These are phyloP conservation scores for Apotomis capreana DNA, from an alignment of 2,888 invertebrate species.

Conservation along the genomic window DNA sequence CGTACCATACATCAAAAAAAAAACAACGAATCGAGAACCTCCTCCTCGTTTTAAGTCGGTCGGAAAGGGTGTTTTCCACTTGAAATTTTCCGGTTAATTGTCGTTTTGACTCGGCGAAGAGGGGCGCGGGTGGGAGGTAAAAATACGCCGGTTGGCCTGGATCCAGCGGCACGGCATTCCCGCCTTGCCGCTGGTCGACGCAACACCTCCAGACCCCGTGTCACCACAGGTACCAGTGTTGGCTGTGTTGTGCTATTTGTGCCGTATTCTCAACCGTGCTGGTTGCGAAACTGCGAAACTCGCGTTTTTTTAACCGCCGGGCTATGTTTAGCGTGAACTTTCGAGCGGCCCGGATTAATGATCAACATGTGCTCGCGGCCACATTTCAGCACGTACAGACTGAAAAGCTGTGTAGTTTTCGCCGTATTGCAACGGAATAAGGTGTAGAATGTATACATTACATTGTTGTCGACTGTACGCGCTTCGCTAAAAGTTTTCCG, in stretches of 20 bases:
- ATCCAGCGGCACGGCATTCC: slow-evolving; percentile 46
- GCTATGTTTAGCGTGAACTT: slow-evolving; percentile 29
- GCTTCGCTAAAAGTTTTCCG: too few species aligned
- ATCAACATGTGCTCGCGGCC: slow-evolving; percentile 16
- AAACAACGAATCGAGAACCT: too few species aligned
- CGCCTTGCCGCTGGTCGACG: slow-evolving; percentile 28
- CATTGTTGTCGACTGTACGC: not conserved
- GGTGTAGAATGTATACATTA: not conserved
- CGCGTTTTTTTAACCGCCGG: slow-evolving; percentile 1
- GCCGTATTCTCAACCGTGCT: not conserved
- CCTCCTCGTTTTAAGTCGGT: too few species aligned
- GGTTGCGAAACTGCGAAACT: not conserved
- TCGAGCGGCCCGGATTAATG: slow-evolving; percentile 1
- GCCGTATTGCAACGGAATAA: not conserved
- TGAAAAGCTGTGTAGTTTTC: not conserved
- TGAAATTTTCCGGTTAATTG: slow-evolving; percentile 5
- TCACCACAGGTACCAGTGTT: slow-evolving; percentile 6
- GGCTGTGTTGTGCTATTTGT: slow-evolving; percentile 15
- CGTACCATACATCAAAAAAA: too few species aligned
- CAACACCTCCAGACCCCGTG: slow-evolving; percentile 1
- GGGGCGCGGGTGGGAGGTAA: slow-evolving; percentile 20
- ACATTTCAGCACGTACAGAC: not conserved
- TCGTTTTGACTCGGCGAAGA: slow-evolving; percentile 15
- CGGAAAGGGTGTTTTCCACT: not conserved
- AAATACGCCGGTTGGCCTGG: slow-evolving; percentile 20